Conservation (phyloP, 2,113 vertebrate genomes). For the Cairina moschata region DNA sequence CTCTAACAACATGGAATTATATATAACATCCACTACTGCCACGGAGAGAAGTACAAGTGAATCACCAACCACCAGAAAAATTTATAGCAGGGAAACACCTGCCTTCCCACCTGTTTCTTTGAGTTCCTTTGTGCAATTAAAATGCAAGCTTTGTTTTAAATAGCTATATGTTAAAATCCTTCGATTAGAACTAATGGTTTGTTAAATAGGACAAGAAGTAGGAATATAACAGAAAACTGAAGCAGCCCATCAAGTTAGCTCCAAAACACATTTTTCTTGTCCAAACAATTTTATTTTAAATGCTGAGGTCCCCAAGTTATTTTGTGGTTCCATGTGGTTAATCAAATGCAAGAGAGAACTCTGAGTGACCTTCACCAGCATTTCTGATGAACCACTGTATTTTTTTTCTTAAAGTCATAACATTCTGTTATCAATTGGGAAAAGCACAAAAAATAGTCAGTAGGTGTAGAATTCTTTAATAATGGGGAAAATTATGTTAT, state of each 20-base stretch:
- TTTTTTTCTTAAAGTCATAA: background rate
- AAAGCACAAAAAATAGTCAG: background rate
- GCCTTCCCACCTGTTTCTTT: conserved; percentile 14
- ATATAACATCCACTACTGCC: background rate
- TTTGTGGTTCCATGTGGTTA: background rate
- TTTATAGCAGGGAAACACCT: conserved; percentile 15
- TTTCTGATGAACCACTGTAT: background rate
- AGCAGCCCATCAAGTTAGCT: background rate
- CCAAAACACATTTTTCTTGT: background rate
- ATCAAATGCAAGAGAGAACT: background rate
- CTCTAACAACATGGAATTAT: background rate
- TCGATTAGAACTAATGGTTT: background rate
- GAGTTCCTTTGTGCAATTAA: background rate
- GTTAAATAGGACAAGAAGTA: background rate
- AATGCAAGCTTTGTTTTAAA: background rate
- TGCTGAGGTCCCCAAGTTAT: background rate
- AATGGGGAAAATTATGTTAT: background rate
- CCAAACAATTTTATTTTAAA: background rate
- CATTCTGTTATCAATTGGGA: background rate
- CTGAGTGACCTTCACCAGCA: background rate
- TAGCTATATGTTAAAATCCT: background rate
- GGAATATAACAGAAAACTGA: background rate
- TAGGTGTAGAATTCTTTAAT: background rate
- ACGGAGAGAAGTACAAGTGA: background rate
- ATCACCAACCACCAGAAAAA: background rate